Evolutionary conservation across 2,888 invertebrate species (phyloP).

Genomic region (Cyaniris semiargus): DNA sequence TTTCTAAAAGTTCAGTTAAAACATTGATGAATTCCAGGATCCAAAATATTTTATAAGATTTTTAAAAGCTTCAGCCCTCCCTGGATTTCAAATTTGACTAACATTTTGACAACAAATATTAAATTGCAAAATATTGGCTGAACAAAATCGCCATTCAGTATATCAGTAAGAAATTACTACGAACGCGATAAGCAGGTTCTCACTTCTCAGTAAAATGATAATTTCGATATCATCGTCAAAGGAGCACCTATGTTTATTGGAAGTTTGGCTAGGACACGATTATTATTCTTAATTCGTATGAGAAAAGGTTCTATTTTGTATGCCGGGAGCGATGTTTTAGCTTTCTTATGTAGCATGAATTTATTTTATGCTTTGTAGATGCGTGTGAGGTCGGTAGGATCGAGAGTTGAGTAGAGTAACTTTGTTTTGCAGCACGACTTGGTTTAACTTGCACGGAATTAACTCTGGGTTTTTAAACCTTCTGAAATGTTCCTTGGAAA

Average conservation of each 20-base stretch:
- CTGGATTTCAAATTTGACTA: too few species aligned
- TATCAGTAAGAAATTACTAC: constrained; percentile 9
- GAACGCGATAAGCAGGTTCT: constrained; percentile 7
- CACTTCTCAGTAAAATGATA: constrained; percentile 21
- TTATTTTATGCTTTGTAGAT: constrained; percentile 30
- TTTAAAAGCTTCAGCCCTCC: too few species aligned
- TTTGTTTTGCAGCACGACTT: neutral
- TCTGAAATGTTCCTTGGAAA: neutral
- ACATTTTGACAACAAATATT: too few species aligned
- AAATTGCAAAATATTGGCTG: neutral
- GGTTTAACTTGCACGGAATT: neutral
- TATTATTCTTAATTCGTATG: neutral
- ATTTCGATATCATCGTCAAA: neutral
- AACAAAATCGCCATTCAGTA: neutral
- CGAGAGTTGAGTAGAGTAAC: neutral
- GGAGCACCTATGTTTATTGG: constrained; percentile 15
- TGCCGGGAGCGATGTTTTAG: constrained; percentile 8
- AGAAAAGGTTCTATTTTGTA: constrained; percentile 27
- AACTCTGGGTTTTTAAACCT: neutral
- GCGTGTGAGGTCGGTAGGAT: constrained; percentile 11
- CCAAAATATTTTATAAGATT: too few species aligned
- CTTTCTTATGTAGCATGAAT: constrained; percentile 24
- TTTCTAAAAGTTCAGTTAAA: too few species aligned
- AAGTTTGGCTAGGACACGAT: neutral
- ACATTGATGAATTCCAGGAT: too few species aligned